Evolutionary conservation across 2,888 invertebrate genomes (phyloP).

Genomic region (Drosophila diplacantha): DNA sequence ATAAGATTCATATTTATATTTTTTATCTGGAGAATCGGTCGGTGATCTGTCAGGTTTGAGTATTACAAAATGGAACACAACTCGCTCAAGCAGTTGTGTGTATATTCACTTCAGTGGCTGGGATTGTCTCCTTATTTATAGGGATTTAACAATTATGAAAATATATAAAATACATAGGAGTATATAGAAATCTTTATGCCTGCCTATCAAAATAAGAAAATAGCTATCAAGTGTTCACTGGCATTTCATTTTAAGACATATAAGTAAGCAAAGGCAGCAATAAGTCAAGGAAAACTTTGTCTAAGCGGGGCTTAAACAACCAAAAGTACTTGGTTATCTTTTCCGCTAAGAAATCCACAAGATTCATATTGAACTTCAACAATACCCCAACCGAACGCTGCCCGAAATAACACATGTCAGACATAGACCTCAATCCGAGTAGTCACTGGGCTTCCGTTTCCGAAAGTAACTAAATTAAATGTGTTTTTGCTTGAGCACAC

Average conservation of each 20-base stretch:
- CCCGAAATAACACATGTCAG: neutral
- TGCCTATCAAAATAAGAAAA: no score
- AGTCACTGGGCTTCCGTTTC: constrained; percentile 39
- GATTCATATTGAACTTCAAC: neutral
- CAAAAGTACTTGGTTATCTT: neutral
- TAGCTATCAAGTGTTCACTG: neutral
- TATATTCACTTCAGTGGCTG: neutral
- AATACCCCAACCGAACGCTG: neutral
- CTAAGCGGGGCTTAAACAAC: no score
- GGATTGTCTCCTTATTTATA: neutral
- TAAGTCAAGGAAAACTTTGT: neutral
- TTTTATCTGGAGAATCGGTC: neutral
- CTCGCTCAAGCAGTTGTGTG: no score
- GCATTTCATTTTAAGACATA: neutral
- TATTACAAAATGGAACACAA: neutral
- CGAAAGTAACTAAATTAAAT: constrained; percentile 53
- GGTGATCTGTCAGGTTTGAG: neutral
- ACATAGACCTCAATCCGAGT: constrained; percentile 26
- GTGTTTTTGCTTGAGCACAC: constrained; percentile 51
- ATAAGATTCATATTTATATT: no score
- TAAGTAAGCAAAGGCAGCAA: neutral
- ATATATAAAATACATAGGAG: neutral
- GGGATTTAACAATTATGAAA: neutral
- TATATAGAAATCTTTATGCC: neutral
- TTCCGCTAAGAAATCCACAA: neutral